Evolutionary conservation across 2,888 invertebrate species (phyloP), one percentile per base, ranked within the genome.

Genomic region (Xestoiulus laeticollis): DNA sequence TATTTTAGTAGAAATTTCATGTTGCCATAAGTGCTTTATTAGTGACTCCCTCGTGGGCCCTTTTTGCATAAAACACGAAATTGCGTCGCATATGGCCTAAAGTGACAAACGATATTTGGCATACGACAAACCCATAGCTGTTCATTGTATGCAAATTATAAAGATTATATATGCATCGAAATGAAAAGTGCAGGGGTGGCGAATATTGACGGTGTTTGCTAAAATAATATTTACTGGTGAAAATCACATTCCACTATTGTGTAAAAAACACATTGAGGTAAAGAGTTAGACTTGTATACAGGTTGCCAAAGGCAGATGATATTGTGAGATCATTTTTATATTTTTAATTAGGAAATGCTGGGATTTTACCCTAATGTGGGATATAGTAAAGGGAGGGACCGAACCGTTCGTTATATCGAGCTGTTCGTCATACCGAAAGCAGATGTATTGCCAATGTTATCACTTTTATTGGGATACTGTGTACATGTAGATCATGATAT

Each of bases 1-100:
- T 78, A 78, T 78, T 78, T 78, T 78, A 78, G 78, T 30, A 30
- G 78, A 78, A 78, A 32, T 78, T 78, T 32, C 78, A 78, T 78
- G 78, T 78, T 32, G 26, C 78, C 78, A 78, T 78, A 78, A 78
- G 78, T 78, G 30, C 78, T 30, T 78, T 78, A 30, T 78, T 78
- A 78, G 78, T 30, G 78, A 10, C 30, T 78, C 78, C 78, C 78
- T 78, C 14, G 78, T 78, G 78, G 30, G 78, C 30, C 4, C 14
- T 78, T 78, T 78, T 78, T 32, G 78, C 78, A 78, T 32, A 30
- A 78, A 78, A 78, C 68, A 68, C 68, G 22, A 68, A 68, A 68
- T 68, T 68, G 68, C 68, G 68, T 68, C 22, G 68, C 68, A 19
- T 8, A 59, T 68, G 68, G 68, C 68, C 68, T 68, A 68, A 22